Evolutionary conservation across 1,140 invertebrate species (phyloP).

Genomic region (Sarcophaga peregrina): DNA sequence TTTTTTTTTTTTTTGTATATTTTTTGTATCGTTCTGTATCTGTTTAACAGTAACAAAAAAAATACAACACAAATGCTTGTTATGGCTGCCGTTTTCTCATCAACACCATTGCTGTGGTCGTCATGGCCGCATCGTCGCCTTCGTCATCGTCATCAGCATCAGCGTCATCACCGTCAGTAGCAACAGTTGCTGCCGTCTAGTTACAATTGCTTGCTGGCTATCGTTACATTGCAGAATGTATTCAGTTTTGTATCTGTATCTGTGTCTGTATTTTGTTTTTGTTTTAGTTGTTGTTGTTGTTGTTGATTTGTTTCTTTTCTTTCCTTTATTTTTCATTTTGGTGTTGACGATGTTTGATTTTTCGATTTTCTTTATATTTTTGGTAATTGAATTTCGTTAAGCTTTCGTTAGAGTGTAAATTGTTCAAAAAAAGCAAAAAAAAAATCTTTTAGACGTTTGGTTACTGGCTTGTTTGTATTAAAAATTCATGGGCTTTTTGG

Average conservation of each 20-base stretch:
- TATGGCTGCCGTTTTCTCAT: slow-evolving; percentile 37
- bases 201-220: slow-evolving; percentile 17
- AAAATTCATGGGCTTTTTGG: slow-evolving; percentile 16
- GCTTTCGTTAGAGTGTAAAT: slow-evolving; percentile 34
- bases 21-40: too few species aligned
- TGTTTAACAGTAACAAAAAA: too few species aligned
- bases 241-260: background rate
- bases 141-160: background rate
- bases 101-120: background rate
- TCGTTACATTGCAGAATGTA: background rate
- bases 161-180: background rate
- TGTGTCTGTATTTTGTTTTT: slow-evolving; percentile 8
- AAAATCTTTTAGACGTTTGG: background rate
- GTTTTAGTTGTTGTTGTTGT: too few species aligned
- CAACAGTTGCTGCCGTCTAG: background rate
- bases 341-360: background rate
- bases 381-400: slow-evolving; percentile 34
- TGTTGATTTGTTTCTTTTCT: background rate
- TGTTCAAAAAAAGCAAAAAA: background rate
- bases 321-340: background rate
- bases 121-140: background rate
- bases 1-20: too few species aligned
- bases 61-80: slow-evolving; percentile 26
- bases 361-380: slow-evolving; percentile 3
- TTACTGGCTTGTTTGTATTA: background rate